A percentile compares a stretch with the other conserved stretches of the same genome.
These are phyloP conservation scores for Apocheima hispidaria DNA, from an alignment of 2,888 invertebrate species.

Conservation along the genomic window DNA sequence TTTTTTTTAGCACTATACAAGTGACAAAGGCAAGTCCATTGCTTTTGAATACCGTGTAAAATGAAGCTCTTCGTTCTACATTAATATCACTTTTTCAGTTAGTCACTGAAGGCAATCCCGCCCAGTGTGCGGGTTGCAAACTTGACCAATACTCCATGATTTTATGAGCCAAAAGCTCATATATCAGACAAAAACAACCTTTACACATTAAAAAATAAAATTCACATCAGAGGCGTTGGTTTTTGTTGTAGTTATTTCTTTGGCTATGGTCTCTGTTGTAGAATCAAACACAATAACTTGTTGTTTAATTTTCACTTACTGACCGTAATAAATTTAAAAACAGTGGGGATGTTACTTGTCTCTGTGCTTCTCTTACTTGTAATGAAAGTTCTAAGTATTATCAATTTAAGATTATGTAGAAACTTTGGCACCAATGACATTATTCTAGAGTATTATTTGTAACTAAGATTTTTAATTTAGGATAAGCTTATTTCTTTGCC, in stretches of 20 bases:
- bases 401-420: constrained; percentile 1
- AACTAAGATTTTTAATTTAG: too few species aligned
- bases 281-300: constrained; percentile 66
- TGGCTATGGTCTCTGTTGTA: constrained; percentile 69
- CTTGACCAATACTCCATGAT: constrained; percentile 31
- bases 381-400: constrained; percentile 53
- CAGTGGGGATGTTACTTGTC: constrained; percentile 61
- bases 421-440: constrained; percentile 32
- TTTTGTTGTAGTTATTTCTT: constrained; percentile 71
- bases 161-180: constrained; percentile 16
- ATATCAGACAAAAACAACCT: constrained; percentile 32
- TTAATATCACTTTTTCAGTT: constrained; percentile 79
- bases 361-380: constrained; percentile 49
- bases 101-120: constrained; percentile 73
- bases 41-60: constrained; percentile 71
- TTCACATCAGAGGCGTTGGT: constrained; percentile 31
- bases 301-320: constrained; percentile 62
- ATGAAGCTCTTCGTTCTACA: constrained; percentile 72
- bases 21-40: constrained; percentile 72
- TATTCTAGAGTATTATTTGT: not conserved
- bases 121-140: constrained; percentile 63
- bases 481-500: too few species aligned
- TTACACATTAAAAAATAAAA: constrained; percentile 31
- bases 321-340: constrained; percentile 77
- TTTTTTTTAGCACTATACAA: constrained; percentile 74